Conservation (phyloP, 2,888 invertebrate genomes). For the Automeris io region DNA sequence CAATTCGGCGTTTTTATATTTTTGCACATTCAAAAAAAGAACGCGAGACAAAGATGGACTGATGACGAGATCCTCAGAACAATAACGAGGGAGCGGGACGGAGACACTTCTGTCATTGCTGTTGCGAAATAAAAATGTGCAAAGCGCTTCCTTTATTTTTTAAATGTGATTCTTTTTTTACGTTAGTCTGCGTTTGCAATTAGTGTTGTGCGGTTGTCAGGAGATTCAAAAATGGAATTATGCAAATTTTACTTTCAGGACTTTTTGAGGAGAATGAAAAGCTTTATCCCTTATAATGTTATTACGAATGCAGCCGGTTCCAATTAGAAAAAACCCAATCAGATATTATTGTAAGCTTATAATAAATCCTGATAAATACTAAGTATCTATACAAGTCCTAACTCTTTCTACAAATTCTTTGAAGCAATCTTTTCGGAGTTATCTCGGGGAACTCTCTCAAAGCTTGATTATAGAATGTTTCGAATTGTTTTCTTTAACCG, state of each 20-base stretch:
- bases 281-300: constrained; percentile 2
- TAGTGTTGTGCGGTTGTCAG: constrained; percentile 71
- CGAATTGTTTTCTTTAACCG: constrained; percentile 35
- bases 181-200: constrained; percentile 75
- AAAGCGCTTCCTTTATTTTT: constrained; percentile 61
- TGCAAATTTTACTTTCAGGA: constrained; percentile 45
- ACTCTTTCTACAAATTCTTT: constrained; percentile 26
- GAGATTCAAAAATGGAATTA: constrained; percentile 41
- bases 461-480: constrained; percentile 47
- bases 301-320: not conserved
- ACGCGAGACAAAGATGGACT: constrained; percentile 74
- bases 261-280: not conserved
- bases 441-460: constrained; percentile 44
- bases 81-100: constrained; percentile 66
- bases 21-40: constrained; percentile 74
- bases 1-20: constrained; percentile 75
- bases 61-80: constrained; percentile 66
- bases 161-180: constrained; percentile 73
- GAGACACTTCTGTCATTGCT: constrained; percentile 63
- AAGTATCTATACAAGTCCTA: constrained; percentile 16
- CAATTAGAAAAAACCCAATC: too few relatives aligned
- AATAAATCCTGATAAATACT: too few relatives aligned
- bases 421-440: constrained; percentile 56
- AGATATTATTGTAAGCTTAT: too few relatives aligned
- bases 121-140: constrained; percentile 73